A percentile compares a stretch with the other conserved stretches of the same genome.
Evolutionary conservation across 2,797 vertebrate species (phyloP).

Genomic region (Danionella dracula): DNA sequence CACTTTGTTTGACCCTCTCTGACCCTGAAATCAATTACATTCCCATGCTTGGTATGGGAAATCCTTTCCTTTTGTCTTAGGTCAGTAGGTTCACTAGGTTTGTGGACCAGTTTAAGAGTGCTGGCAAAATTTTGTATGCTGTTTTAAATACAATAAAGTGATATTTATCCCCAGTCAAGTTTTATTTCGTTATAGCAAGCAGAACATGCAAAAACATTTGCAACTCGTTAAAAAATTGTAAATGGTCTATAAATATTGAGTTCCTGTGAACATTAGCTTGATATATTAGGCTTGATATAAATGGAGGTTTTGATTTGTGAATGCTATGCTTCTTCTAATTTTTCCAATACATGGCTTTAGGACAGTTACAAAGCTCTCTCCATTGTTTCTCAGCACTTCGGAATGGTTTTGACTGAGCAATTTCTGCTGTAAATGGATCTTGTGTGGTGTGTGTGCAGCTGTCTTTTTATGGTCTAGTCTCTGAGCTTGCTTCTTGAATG

Average conservation of each 20-base stretch:
- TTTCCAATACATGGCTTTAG: not conserved
- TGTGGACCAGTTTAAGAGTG: no score
- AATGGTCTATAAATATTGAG: no score
- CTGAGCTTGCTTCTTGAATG: conserved; percentile 47
- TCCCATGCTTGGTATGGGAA: conserved; percentile 10
- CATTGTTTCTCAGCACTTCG: not conserved
- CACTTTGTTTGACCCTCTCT: conserved; percentile 1
- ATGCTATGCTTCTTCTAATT: not conserved
- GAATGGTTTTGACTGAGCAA: not conserved
- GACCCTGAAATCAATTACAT: conserved; percentile 38
- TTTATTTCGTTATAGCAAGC: no score
- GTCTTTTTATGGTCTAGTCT: conserved; percentile 36
- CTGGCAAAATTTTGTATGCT: no score
- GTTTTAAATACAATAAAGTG: no score
- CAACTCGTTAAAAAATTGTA: no score
- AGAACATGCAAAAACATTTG: no score
- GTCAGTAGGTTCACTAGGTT: not conserved
- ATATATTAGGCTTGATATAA: not conserved
- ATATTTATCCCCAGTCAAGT: no score
- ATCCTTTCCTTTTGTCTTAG: not conserved
- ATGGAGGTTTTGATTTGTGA: not conserved
- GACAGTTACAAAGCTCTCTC: not conserved
- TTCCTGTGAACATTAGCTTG: no score
- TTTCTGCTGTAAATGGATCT: conserved; percentile 24
- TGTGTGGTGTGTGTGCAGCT: conserved; percentile 18